Evolutionary conservation across 2,797 vertebrate species (phyloP), one percentile per base, ranked within the genome.

Genomic region (Microctenopoma stevenorrisi): DNA sequence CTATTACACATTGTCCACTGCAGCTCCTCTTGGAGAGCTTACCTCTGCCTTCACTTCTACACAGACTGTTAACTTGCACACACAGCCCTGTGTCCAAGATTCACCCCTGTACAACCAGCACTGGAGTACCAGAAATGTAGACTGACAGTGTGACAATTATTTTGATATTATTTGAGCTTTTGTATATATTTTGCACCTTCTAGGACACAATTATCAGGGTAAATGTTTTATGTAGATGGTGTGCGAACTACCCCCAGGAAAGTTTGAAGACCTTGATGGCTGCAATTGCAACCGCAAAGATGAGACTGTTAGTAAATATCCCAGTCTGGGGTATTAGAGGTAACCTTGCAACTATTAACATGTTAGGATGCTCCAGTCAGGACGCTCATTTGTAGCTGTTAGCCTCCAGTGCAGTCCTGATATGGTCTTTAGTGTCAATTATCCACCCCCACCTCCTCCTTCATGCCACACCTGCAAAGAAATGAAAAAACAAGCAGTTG

Each of bases 51-150:
- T 92, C 75, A 88, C 83, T 62, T 91, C 67, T 82, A 68, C 78
- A 83, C 85, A 89, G 92, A 94, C 93, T 93, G 92, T 92, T 91
- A 88, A 76, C 82, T 80, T 78, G 60, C 71, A 78, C 79, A 86
- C 57, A 54, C 44, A 84, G 50, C 74, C 76, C 52, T 59, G 50
- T 82, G 57, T 75, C 69, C 78, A 82, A 62, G 49, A 74, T 68
- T 79, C 76, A 64, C 67, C 72, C 61, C 68, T 75, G 61, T 40
- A 73, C 85, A 85, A 86, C 89, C 88, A 92, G 91, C 91, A 83
- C 87, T 88, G 85, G 86, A 89, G 78, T 86, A 81, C 81, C 87
- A 89, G 84, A 78, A 86, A 85, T 57, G 72, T 71, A 91, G 74
- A 79, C 75, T 74, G 56, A 78, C 62, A 74, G 78, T 68, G 65